Base-by-base conservation (phyloP, 30 jellyfish, hydroid and myxozoan species). In the Rhopilema esculentum region DNA sequence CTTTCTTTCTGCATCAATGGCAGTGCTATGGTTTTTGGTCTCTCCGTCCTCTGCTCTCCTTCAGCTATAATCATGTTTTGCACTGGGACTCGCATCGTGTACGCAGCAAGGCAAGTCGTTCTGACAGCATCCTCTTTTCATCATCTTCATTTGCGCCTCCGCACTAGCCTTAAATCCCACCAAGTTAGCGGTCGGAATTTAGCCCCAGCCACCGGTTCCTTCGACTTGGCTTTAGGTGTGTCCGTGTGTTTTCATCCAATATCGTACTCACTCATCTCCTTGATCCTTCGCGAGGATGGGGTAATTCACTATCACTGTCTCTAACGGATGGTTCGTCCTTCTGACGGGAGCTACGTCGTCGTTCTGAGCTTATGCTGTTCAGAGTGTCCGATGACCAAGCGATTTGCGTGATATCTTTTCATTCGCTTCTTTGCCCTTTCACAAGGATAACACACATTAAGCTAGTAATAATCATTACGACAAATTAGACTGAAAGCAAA, bases 201-300 rank as follows among this genome's bases (percentile, higher is more conserved):
- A 15, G 53, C 79, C 27, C 75, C 62, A 16, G 68, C 87, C 8
- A 28, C 92, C 16, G 89, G 84, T 66, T 93, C 97, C 64, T 87
- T 87, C 17, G 89, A 27, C 40, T 80, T 88, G 25, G 75, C 27
- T 16, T 66, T 79, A 1, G 88, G 70, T n/a, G 83, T 83, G 53
- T 89, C 93, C 51, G 94, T 83, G 21, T 82, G 88, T 2, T 93
- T 94, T 62, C 75, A 28, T 23, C 86, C 25, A 28, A 66, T 67
- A 25, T 78, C 89, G 67, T 79, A 96, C 21, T 73, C 92, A 51
- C 97, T 82, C 77, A 93, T 73, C 27, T 93, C 98, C 69, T 93
- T 93, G 98, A 93, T 88, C 88, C 90, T 93, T 25, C 98, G 87
- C 84, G 89, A 85, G 26, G 98, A 97, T 97, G 98, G 1, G 98